Evolutionary conservation across 2,797 vertebrate species (phyloP).

Genomic region (Natrix natrix): DNA sequence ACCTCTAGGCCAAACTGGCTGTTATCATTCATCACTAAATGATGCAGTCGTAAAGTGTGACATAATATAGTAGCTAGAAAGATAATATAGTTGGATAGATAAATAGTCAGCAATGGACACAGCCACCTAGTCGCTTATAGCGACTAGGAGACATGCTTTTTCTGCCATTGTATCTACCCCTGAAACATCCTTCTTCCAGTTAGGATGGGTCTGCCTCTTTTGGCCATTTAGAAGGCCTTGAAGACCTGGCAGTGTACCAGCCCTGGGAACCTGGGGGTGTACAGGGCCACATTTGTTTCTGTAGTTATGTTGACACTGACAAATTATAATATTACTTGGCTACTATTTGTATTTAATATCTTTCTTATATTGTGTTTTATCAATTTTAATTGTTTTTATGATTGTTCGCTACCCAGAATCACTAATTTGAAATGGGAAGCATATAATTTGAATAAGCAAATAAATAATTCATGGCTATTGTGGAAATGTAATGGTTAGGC

Average conservation of each 20-base stretch:
- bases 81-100: too few species aligned
- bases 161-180: neutral
- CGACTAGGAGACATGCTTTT: neutral
- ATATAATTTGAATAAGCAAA: neutral
- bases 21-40: too few species aligned
- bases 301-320: neutral
- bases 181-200: neutral
- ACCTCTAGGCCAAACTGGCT: too few species aligned
- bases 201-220: neutral
- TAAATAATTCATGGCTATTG: conserved; percentile 5
- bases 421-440: neutral
- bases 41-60: too few species aligned
- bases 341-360: neutral
- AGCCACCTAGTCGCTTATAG: neutral
- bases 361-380: neutral
- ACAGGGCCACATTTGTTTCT: neutral
- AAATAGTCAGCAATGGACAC: neutral
- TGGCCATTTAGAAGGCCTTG: neutral
- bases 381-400: neutral
- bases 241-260: neutral
- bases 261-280: neutral
- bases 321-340: neutral
- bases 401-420: neutral
- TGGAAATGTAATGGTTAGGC: neutral
- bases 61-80: too few species aligned